phyloP scores from a whole-genome alignment of 1,140 invertebrate species.

The Drosophila takahashii region DNA sequence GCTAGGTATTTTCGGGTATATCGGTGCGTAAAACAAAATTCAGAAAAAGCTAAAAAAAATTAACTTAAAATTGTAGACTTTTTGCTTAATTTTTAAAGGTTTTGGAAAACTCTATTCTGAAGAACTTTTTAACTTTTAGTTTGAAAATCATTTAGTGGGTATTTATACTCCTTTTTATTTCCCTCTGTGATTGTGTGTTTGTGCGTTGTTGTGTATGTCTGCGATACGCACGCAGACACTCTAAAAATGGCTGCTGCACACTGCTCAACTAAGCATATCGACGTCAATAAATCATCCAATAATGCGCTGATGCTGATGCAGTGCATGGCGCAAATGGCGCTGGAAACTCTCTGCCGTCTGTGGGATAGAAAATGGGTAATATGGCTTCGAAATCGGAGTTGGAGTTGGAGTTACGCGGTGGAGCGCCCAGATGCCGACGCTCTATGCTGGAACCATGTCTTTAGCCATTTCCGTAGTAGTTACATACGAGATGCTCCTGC shows the following conservation, averaged over 20 bases:
- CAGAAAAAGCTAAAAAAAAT: no score
- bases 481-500: slow-evolving; percentile 55
- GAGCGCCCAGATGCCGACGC: slow-evolving; percentile 7
- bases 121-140: no score
- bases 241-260: slow-evolving; percentile 66
- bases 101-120: no score
- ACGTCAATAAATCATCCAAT: slow-evolving; percentile 84
- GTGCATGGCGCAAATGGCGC: slow-evolving; percentile 56
- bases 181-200: background rate
- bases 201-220: slow-evolving; percentile 12
- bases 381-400: background rate
- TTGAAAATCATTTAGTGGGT: no score
- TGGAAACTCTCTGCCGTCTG: slow-evolving; percentile 31
- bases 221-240: slow-evolving; percentile 55
- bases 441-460: slow-evolving; percentile 44
- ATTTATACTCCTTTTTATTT: background rate
- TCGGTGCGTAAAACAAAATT: background rate
- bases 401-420: background rate
- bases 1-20: background rate
- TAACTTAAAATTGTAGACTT: no score
- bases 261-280: slow-evolving; percentile 82
- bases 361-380: slow-evolving; percentile 1
- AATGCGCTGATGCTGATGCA: slow-evolving; percentile 73
- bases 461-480: slow-evolving; percentile 70
- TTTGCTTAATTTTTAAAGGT: no score